Conservation (phyloP, 2,113 vertebrate genomes). For the Picathartes gymnocephalus region DNA sequence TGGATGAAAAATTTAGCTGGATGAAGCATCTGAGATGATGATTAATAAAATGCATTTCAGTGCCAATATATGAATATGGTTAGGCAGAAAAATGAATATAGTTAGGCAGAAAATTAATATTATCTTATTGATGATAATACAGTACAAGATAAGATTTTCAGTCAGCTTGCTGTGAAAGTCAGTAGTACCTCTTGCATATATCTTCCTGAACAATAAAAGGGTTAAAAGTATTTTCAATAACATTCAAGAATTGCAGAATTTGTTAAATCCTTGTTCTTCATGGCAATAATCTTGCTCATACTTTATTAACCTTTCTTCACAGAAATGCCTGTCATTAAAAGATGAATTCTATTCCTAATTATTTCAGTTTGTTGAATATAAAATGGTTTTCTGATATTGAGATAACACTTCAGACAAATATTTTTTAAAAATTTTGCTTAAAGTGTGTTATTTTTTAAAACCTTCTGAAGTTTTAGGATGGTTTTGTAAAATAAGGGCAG, state of each 20-base stretch:
- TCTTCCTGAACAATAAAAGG: neutral
- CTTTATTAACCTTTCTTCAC: neutral
- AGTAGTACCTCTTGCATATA: neutral
- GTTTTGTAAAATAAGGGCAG: neutral
- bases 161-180: neutral
- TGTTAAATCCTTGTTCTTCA: neutral
- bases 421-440: neutral
- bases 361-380: neutral
- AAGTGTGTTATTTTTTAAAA: neutral
- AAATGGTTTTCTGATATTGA: neutral
- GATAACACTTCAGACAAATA: neutral
- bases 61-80: neutral
- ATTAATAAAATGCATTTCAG: neutral
- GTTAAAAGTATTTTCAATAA: neutral
- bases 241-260: neutral
- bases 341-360: neutral
- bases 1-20: neutral
- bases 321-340: neutral
- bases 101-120: neutral
- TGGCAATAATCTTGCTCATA: neutral
- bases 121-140: neutral
- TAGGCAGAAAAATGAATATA: neutral
- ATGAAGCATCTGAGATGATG: neutral
- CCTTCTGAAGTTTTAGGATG: neutral
- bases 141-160: neutral